Evolutionary conservation across 1,140 invertebrate genomes (phyloP), one percentile per base, ranked within the genome.

Genomic region (Papilio polytes): DNA sequence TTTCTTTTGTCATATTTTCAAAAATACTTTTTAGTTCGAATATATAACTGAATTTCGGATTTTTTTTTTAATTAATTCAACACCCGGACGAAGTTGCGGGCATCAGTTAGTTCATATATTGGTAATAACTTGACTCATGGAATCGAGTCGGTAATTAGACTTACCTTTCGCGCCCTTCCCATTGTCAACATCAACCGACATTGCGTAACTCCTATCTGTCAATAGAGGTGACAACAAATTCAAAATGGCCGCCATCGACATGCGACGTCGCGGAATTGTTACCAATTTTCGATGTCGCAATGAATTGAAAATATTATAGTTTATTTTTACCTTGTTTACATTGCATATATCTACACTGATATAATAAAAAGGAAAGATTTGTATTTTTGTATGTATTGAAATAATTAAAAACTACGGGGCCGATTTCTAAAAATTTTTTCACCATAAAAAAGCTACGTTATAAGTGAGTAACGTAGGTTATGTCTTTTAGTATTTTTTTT

Each of bases 171-270:
- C 77, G 77, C 77, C 77, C 77, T 86, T 83, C 83, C 82, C 85
- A 83, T 87, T 83, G 76, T 87, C 86, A 88, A 88, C 87, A 89
- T 84, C 83, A 85, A 82, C 85, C 36, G 86, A 84, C 85, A 88
- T 88, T 87, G 84, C 84, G 80, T 85, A 87, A 84, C 85, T 87
- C 82, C 86, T 85, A 86, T 87, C 84, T 87, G 87, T 88, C 85
- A 88, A 88, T 88, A 86, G 80, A 82, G 79, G 85, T 87, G 84
- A 88, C 86, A 87, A 82, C 83, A 83, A 82, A 85, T 88, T 85
- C 87, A 90, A 90, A 88, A 90, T 90, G 88, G 88, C 88, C 81
- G 82, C 83, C 83, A 83, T 82, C 84, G 84, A 86, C 87, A 87
- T 85, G 85, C 85, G 83, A 86, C 80, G 81, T 26, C 82, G 80